phyloP scores from a whole-genome alignment of 2,888 invertebrate genomes.

The Nineta flava region DNA sequence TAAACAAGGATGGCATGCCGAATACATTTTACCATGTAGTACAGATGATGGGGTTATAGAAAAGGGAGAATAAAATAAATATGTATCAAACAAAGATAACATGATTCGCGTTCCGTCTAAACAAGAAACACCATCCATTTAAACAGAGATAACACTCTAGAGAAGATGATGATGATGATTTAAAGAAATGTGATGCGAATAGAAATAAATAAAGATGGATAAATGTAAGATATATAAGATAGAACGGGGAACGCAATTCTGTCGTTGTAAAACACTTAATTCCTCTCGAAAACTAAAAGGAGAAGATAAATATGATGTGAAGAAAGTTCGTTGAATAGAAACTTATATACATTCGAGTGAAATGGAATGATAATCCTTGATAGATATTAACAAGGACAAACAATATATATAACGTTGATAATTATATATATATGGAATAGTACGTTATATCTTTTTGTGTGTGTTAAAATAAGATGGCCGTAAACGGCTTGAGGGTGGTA shows the following conservation, averaged over 20 bases:
- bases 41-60: too few species aligned
- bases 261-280: not conserved
- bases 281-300: slow-evolving; percentile 2
- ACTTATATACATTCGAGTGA: not conserved
- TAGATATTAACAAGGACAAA: slow-evolving; percentile 4
- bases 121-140: not conserved
- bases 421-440: slow-evolving; percentile 3
- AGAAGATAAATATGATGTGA: slow-evolving; percentile 2
- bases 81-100: not conserved
- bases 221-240: not conserved
- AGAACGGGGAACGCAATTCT: not conserved
- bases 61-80: not conserved
- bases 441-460: not conserved
- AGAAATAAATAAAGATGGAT: not conserved
- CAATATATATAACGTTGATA: slow-evolving; percentile 1
- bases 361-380: slow-evolving; percentile 1
- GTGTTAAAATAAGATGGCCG: not conserved
- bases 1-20: too few species aligned
- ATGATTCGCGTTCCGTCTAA: too few species aligned
- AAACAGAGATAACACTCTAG: not conserved
- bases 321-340: not conserved
- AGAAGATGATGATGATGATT: not conserved
- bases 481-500: slow-evolving; percentile 7
- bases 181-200: not conserved
- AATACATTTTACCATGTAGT: too few species aligned